Base-by-base conservation (phyloP, 2,113 vertebrate genomes). In the Hypanus sabinus region DNA sequence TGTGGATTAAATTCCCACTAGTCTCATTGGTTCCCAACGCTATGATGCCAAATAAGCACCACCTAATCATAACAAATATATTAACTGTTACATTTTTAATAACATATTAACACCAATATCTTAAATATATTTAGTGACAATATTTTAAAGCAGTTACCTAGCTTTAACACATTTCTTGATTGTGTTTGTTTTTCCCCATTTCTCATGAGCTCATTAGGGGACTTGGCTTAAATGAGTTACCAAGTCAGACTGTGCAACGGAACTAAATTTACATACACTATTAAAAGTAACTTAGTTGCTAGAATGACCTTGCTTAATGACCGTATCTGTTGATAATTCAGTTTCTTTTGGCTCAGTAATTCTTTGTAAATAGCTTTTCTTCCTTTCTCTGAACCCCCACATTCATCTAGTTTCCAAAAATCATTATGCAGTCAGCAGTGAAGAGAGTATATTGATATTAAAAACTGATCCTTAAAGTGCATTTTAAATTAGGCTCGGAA, bases 181-280 rank as follows among this genome's bases (percentile, higher is more conserved):
- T 93, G 1, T 12, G 3, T 88, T 88, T 88, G 60, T 33, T 33
- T 55, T 88, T 90, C 4, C 27, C 71, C 71, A 73, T 71, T 93
- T 75, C 38, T 75, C 24, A 73, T 73, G 36, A 24, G 62, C 65
- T 92, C 90, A 92, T 92, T 38, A 71, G 20, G 62, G 22, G 68
- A 93, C 70, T 70, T 93, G 91, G 70, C 38, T 93, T 93, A 70
- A 93, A 93, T 73, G 70, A 93, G 24, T 93, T 73, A 46, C 91
- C 46, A 38, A 93, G 38, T 30, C 68, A 73, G 11, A 24, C 33
- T 30, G 10, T 73, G 68, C 73, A 38, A 75, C 91, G 16, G 91
- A 75, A 55, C 70, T 75, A 36, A 93, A 93, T 93, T 93, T 73
- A 93, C 91, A 55, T 73, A 93, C 70, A 93, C 68, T 38, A 93